Percentiles rank a stretch among this genome's conserved stretches.
Conservation (phyloP, 1,140 invertebrate species). For the Habropoda laboriosa region DNA sequence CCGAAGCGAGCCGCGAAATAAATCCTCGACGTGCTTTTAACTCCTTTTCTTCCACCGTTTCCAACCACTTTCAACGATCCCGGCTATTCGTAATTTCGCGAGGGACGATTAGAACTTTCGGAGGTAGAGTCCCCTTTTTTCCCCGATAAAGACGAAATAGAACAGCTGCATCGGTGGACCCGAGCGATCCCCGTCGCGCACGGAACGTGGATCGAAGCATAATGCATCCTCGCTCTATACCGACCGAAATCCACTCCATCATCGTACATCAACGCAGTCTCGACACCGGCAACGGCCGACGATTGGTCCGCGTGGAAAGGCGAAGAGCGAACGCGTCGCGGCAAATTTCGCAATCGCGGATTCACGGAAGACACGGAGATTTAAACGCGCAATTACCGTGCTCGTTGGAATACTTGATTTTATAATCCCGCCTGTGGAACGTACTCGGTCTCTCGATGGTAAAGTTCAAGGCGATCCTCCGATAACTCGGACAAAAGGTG, state of each 20-base stretch:
- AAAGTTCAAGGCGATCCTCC: slow-evolving; percentile 37
- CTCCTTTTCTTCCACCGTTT: background rate
- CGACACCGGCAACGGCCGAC: too few relatives aligned
- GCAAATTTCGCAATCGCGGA: background rate
- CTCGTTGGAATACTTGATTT: background rate
- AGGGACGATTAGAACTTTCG: too few relatives aligned
- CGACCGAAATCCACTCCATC: slow-evolving; percentile 64
- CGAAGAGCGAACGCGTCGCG: background rate
- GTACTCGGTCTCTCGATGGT: background rate
- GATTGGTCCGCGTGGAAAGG: too few relatives aligned
- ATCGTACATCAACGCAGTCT: slow-evolving; percentile 35
- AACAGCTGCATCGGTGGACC: background rate
- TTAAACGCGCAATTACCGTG: background rate
- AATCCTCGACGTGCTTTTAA: background rate
- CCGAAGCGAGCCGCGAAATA: slow-evolving; percentile 11
- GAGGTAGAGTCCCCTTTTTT: too few relatives aligned
- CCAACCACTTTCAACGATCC: background rate
- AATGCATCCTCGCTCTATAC: slow-evolving; percentile 61
- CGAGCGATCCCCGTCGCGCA: slow-evolving; percentile 57
- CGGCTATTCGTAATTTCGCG: slow-evolving; percentile 18
- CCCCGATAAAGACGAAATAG: too few relatives aligned
- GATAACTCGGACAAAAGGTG: slow-evolving; percentile 11
- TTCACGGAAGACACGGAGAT: background rate
- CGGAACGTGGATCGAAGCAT: slow-evolving; percentile 71
- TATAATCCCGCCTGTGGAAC: background rate